Evolutionary conservation across 2,888 invertebrate genomes (phyloP).

Genomic region (Nysson spinosus): DNA sequence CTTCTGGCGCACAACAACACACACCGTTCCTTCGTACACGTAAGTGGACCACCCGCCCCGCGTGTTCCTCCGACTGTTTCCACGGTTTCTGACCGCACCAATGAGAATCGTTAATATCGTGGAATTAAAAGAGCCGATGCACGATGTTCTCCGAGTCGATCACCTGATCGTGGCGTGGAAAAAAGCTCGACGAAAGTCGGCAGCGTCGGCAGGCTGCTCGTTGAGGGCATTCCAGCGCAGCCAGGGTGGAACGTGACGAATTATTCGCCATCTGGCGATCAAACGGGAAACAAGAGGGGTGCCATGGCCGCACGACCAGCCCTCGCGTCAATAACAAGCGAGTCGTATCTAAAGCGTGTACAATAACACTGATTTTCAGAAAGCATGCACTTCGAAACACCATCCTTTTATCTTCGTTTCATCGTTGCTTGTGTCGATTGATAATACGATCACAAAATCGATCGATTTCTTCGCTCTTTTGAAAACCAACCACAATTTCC

Average conservation of each 20-base stretch:
- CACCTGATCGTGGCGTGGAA: slow-evolving; percentile 47
- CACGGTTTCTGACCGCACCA: slow-evolving; percentile 4
- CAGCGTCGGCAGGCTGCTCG: slow-evolving; percentile 55
- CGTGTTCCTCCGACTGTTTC: slow-evolving; percentile 17
- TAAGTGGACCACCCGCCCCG: slow-evolving; percentile 37
- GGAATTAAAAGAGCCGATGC: not conserved
- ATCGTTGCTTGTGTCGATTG: slow-evolving; percentile 1
- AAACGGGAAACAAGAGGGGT: slow-evolving; percentile 47
- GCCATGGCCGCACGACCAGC: slow-evolving; percentile 64
- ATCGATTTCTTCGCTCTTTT: not conserved
- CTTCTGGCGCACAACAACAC: slow-evolving; percentile 56
- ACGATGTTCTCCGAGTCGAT: slow-evolving; percentile 15
- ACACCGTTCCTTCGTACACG: slow-evolving; percentile 27
- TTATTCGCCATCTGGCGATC: slow-evolving; percentile 67
- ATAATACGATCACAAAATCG: not conserved
- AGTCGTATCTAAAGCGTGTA: slow-evolving; percentile 9
- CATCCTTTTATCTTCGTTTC: slow-evolving; percentile 5
- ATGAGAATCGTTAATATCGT: slow-evolving; percentile 6
- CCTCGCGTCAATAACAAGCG: slow-evolving; percentile 63
- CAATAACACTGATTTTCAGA: not conserved
- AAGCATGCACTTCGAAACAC: not conserved
- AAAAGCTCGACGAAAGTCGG: slow-evolving; percentile 45
- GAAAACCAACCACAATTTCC: not conserved
- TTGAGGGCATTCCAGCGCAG: slow-evolving; percentile 60
- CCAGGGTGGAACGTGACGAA: slow-evolving; percentile 68